Base-by-base conservation (phyloP, 2,888 invertebrate genomes). In the Neria commutata region DNA sequence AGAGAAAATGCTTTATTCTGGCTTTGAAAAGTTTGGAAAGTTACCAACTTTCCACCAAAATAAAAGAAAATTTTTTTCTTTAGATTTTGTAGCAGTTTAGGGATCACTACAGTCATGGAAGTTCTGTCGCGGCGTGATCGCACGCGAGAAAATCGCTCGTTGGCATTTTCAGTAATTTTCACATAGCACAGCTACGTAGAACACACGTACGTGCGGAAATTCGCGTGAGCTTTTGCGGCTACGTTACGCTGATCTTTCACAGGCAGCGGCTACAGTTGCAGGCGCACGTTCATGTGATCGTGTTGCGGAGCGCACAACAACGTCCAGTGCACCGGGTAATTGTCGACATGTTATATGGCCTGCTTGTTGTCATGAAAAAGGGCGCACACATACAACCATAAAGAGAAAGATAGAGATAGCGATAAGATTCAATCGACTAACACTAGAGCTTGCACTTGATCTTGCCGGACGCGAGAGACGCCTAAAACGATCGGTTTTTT, bases 111-210 rank as follows among this genome's bases (percentile, higher is more conserved):
- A n/a, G n/a, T n/a, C n/a, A n/a, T n/a, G n/a, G n/a, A n/a, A n/a
- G n/a, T n/a, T n/a, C n/a, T n/a, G n/a, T n/a, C n/a, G 42, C 47
- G 16, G 49, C 53, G 57, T 51, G 58, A 40, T 58, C 33, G n/a
- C n/a, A n/a, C 21, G 17, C 42, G 21, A 17, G n/a, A n/a, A 37
- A 37, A 37, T 4, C 16, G 8, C n/a, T 37, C 16, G 4, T n/a
- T n/a, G 14, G 16, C n/a, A 37, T 66, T 62, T 58, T 62, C 45
- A 59, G 61, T 65, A 68, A 71, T 65, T 69, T 71, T 68, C 70
- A 61, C 71, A 67, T 65, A 63, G 65, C 58, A 66, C 56, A 61
- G 46, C 37, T 46, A 52, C 34, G 49, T 33, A 25, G 34, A 23
- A 49, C n/a, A n/a, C n/a, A n/a, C n/a, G n/a, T n/a, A n/a, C n/a